Evolutionary conservation across 2,113 vertebrate genomes (phyloP).

Genomic region (Neolamprologus falcicula): DNA sequence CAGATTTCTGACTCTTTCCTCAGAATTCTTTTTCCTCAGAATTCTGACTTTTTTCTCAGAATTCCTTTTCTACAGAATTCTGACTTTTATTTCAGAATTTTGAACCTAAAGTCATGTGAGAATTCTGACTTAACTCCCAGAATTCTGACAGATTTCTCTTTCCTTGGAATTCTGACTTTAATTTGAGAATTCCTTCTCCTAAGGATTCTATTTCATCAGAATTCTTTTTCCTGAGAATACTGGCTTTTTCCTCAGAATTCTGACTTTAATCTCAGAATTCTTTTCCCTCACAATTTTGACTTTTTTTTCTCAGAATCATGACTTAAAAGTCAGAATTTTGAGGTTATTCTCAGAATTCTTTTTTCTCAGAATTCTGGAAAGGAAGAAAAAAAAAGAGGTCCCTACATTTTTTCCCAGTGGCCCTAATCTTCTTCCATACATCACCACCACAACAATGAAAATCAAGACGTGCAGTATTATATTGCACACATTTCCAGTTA

Average conservation of each 20-base stretch:
- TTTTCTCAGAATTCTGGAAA: neutral
- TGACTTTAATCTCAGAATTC: neutral
- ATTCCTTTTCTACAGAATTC: too few relatives aligned
- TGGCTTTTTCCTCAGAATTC: neutral
- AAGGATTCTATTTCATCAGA: neutral
- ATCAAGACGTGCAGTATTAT: neutral
- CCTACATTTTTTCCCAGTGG: neutral
- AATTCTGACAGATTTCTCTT: too few relatives aligned
- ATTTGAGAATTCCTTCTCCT: too few relatives aligned
- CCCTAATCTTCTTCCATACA: neutral
- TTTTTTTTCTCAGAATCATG: neutral
- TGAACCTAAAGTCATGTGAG: too few relatives aligned
- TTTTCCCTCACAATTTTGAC: neutral
- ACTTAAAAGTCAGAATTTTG: neutral
- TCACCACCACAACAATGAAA: neutral
- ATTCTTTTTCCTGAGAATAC: fast-evolving
- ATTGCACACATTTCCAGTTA: neutral
- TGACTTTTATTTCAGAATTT: too few relatives aligned
- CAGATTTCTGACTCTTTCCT: too few relatives aligned
- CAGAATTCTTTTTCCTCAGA: too few relatives aligned
- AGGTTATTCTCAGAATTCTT: neutral
- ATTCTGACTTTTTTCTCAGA: too few relatives aligned
- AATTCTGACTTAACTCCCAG: too few relatives aligned
- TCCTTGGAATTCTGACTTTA: neutral
- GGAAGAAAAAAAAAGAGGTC: neutral